Evolutionary conservation across 2,888 invertebrate genomes (phyloP).

Genomic region (Steinernema hermaphroditum): DNA sequence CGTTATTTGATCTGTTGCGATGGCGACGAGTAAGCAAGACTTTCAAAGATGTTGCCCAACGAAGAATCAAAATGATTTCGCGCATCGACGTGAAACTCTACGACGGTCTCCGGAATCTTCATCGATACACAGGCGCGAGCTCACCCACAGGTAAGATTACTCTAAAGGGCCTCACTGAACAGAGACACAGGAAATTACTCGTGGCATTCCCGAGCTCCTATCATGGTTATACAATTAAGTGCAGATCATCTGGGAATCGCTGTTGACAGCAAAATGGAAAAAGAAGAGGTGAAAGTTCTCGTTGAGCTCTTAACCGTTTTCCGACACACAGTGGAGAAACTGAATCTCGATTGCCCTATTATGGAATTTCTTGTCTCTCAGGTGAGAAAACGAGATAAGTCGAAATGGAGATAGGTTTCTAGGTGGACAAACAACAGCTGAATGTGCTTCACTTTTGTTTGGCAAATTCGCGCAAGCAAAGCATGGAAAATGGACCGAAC

Average conservation of each 20-base stretch:
- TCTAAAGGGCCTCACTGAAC: background rate
- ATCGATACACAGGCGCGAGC: background rate
- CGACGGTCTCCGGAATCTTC: constrained; percentile 42
- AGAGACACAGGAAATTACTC: constrained; percentile 40
- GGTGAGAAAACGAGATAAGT: too few relatives aligned
- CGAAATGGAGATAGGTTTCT: constrained; percentile 23
- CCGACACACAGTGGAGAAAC: constrained; percentile 47
- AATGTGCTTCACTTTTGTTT: constrained; percentile 39
- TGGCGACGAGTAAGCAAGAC: constrained; percentile 54
- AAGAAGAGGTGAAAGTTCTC: constrained; percentile 44
- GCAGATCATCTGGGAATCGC: constrained; percentile 51
- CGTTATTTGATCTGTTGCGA: constrained; percentile 50
- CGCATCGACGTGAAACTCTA: constrained; percentile 57
- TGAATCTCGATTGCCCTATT: constrained; percentile 55
- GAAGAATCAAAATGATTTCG: constrained; percentile 42
- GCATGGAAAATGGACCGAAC: background rate
- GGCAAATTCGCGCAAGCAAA: constrained; percentile 14
- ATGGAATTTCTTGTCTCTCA: constrained; percentile 55
- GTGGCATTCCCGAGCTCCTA: constrained; percentile 54
- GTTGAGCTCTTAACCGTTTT: constrained; percentile 48
- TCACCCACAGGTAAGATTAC: background rate
- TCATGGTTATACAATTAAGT: constrained; percentile 51
- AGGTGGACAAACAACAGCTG: constrained; percentile 56
- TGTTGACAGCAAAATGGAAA: constrained; percentile 50
- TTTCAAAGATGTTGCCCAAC: constrained; percentile 47